A percentile compares a stretch with the other conserved stretches of the same genome.
Evolutionary conservation across 2,113 vertebrate genomes (phyloP).

Genomic region (Oenanthe oenanthe): DNA sequence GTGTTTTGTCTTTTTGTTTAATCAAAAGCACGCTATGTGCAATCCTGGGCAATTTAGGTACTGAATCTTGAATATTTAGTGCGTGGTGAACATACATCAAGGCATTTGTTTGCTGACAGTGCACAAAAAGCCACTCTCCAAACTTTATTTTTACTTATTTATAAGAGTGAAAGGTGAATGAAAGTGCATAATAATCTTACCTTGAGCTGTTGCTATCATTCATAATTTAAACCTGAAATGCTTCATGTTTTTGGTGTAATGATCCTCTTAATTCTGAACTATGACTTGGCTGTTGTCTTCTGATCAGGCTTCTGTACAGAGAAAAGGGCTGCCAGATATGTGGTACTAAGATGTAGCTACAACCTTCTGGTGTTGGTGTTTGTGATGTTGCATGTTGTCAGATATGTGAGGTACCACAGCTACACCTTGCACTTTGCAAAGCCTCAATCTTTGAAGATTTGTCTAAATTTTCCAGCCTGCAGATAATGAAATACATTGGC

Average conservation of each 20-base stretch:
- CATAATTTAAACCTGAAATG: not conserved
- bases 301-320: not conserved
- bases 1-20: not conserved
- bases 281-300: not conserved
- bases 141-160: not conserved
- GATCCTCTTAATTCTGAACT: not conserved
- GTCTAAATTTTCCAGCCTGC: not conserved
- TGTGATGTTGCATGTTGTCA: not conserved
- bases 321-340: not conserved
- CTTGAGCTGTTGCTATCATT: not conserved
- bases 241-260: not conserved
- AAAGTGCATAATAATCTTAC: not conserved
- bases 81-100: not conserved
- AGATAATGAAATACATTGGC: not conserved
- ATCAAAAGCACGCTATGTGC: not conserved
- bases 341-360: not conserved
- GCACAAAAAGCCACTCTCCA: not conserved
- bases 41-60: not conserved
- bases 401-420: not conserved
- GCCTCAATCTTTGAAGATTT: not conserved
- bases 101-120: not conserved
- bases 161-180: not conserved
- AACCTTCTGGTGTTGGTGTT: not conserved
- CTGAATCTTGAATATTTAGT: not conserved
- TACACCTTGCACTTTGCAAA: slow-evolving; percentile 11